Conservation (phyloP, 2,797 vertebrate genomes). For the Malurus splendens region DNA sequence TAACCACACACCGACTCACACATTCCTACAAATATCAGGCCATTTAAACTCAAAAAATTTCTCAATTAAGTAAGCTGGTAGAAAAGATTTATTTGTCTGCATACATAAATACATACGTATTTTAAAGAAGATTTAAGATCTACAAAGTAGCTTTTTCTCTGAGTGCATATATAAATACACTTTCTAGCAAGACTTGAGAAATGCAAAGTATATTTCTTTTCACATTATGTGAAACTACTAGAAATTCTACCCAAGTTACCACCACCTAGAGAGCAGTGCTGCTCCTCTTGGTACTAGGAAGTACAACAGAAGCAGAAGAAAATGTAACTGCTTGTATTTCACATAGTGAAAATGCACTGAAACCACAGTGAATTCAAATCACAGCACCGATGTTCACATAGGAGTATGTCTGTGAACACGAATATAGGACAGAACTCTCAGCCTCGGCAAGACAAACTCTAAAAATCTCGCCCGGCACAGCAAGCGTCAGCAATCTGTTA, state of each 20-base stretch:
- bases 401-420: fast-evolving
- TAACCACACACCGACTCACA: neutral
- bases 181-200: neutral
- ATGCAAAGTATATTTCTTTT: neutral
- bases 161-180: fast-evolving
- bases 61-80: neutral
- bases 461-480: neutral
- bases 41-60: neutral
- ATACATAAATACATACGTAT: fast-evolving
- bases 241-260: neutral
- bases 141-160: neutral
- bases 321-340: fast-evolving
- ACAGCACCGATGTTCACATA: neutral
- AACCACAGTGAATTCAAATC: neutral
- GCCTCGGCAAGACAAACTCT: neutral
- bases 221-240: neutral
- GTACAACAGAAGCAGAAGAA: fast-evolving
- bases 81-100: fast-evolving
- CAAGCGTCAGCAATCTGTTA: fast-evolving
- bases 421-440: fast-evolving
- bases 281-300: neutral
- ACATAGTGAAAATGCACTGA: neutral
- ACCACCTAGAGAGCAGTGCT: fast-evolving
- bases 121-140: neutral
- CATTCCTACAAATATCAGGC: neutral